Conservation (phyloP, 1,140 invertebrate species). For the Uloborus diversus region DNA sequence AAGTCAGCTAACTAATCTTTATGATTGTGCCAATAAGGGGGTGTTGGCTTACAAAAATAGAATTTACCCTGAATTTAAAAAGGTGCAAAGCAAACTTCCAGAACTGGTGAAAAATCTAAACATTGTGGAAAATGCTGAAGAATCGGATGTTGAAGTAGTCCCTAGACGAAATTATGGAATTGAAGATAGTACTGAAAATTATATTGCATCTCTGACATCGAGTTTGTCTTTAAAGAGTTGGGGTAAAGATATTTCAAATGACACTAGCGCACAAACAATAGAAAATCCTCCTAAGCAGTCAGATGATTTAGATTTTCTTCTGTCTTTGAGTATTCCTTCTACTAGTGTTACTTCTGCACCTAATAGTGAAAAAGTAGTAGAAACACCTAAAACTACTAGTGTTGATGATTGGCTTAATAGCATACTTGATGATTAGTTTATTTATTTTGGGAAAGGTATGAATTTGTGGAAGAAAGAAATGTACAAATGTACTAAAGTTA, state of each 20-base stretch:
- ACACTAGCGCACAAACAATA: neutral
- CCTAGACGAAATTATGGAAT: neutral
- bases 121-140: conserved; percentile 27
- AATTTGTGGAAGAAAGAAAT: neutral
- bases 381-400: conserved; percentile 19
- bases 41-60: too few species aligned
- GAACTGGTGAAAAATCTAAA: neutral
- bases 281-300: neutral
- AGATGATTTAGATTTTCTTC: conserved; percentile 42
- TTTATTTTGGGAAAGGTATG: neutral
- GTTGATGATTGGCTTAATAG: conserved; percentile 52
- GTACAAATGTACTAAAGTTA: neutral
- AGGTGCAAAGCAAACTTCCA: too few species aligned
- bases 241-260: neutral
- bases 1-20: conserved; percentile 12
- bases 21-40: neutral
- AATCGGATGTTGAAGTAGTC: neutral
- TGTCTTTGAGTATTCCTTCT: conserved; percentile 26
- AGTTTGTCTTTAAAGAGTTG: conserved; percentile 26
- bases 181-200: conserved; percentile 36
- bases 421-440: conserved; percentile 33
- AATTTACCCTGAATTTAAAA: too few species aligned
- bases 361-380: neutral
- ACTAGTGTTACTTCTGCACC: neutral
- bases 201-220: conserved; percentile 31